These are phyloP conservation scores for Aethina tumida DNA, from an alignment of 1,140 invertebrate genomes.

Conservation along the genomic window DNA sequence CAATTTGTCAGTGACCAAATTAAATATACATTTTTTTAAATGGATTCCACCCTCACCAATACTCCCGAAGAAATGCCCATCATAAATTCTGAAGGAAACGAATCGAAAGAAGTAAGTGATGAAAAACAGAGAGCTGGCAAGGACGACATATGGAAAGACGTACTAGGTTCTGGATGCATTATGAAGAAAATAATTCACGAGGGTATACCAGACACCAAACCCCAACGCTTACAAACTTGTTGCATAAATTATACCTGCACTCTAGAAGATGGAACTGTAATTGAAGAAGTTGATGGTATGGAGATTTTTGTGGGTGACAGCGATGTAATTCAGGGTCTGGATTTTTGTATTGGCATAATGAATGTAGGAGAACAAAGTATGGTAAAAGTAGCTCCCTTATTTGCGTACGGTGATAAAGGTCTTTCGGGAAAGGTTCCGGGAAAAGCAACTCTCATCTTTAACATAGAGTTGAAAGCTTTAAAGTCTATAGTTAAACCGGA, in stretches of 20 bases:
- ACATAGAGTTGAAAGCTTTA: constrained; percentile 57
- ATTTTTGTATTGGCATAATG: constrained; percentile 76
- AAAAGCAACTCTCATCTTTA: constrained; percentile 49
- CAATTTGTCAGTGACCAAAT: too few species aligned
- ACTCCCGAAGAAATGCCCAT: too few species aligned
- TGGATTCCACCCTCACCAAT: too few species aligned
- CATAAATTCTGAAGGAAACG: too few species aligned
- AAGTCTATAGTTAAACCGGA: constrained; percentile 56
- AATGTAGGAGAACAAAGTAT: constrained; percentile 63
- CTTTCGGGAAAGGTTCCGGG: constrained; percentile 54
- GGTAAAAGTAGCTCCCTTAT: constrained; percentile 59
- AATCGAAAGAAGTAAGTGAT: too few species aligned
- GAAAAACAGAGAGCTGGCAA: too few species aligned
- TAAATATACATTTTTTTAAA: too few species aligned
- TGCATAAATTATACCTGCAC: constrained; percentile 54
- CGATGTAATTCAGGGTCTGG: constrained; percentile 74
- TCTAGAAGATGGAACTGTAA: constrained; percentile 53
- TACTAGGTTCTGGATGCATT: constrained; percentile 59
- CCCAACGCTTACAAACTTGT: constrained; percentile 58
- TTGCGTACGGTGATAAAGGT: constrained; percentile 63
- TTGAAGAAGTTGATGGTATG: constrained; percentile 55
- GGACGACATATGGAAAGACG: constrained; percentile 53
- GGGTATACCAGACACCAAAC: constrained; percentile 49
- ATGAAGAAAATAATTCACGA: constrained; percentile 54
- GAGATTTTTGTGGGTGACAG: constrained; percentile 69